These are phyloP conservation scores for Coecobrya sp. DNA, from an alignment of 2,888 invertebrate genomes.

Conservation along the genomic window DNA sequence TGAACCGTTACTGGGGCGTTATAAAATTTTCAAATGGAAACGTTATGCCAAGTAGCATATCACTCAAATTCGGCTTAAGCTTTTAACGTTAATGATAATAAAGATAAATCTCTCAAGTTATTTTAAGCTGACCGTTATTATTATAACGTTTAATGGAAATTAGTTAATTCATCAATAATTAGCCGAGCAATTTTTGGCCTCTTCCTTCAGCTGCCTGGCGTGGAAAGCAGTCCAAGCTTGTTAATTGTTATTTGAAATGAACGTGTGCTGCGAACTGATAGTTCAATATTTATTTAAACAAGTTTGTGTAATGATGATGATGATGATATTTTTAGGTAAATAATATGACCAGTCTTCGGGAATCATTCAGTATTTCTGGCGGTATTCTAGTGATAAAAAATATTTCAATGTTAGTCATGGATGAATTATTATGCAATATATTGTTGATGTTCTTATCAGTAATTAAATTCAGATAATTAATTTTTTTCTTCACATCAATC, in stretches of 20 bases:
- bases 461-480: not conserved
- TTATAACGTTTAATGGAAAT: too few relatives aligned
- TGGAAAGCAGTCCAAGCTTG: too few relatives aligned
- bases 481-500: not conserved
- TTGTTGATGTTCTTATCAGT: not conserved
- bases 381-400: slow-evolving; percentile 62
- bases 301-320: not conserved
- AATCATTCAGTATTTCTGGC: slow-evolving; percentile 74
- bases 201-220: too few relatives aligned
- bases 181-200: too few relatives aligned
- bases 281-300: not conserved
- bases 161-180: too few relatives aligned
- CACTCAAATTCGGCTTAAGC: too few relatives aligned
- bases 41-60: too few relatives aligned
- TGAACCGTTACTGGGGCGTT: too few relatives aligned
- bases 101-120: too few relatives aligned
- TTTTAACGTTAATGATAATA: too few relatives aligned
- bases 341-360: slow-evolving; percentile 30
- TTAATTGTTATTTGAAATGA: not conserved
- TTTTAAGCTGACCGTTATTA: too few relatives aligned
- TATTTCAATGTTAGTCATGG: not conserved
- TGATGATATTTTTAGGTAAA: slow-evolving; percentile 5
- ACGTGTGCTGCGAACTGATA: not conserved
- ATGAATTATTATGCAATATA: not conserved
- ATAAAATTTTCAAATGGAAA: too few relatives aligned